phyloP scores from a whole-genome alignment of 1,140 invertebrate species.

The Aphidius gifuensis region DNA sequence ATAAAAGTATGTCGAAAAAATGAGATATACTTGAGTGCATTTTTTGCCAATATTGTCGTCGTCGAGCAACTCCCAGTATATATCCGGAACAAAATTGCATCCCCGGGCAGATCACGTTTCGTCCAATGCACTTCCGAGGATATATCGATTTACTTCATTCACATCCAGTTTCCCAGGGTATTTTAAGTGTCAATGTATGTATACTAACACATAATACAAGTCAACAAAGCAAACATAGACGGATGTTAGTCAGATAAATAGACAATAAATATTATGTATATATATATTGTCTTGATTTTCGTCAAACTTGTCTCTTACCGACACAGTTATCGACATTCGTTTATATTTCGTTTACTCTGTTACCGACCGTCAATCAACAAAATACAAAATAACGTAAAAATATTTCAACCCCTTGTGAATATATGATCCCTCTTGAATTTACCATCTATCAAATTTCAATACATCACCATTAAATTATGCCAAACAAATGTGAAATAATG shows the following conservation, averaged over 20 bases:
- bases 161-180: too few species aligned
- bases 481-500: too few species aligned
- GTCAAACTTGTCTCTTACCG: background rate
- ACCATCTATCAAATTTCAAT: too few species aligned
- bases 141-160: conserved; percentile 17
- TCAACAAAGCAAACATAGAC: too few species aligned
- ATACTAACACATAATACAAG: background rate
- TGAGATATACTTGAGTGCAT: background rate
- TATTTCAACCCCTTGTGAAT: too few species aligned
- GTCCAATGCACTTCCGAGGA: conserved; percentile 16
- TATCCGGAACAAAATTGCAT: conserved; percentile 22
- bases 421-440: too few species aligned
- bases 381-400: too few species aligned
- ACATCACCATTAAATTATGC: too few species aligned
- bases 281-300: background rate
- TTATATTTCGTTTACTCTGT: conserved; percentile 1
- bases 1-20: too few species aligned
- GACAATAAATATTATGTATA: too few species aligned
- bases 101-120: conserved; percentile 18
- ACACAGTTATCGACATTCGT: background rate
- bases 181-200: too few species aligned
- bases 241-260: too few species aligned
- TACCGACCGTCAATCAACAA: background rate
- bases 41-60: conserved; percentile 18
- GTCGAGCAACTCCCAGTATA: background rate